Evolutionary conservation across 2,797 vertebrate species (phyloP).

Genomic region (Setipinna tenuifilis): DNA sequence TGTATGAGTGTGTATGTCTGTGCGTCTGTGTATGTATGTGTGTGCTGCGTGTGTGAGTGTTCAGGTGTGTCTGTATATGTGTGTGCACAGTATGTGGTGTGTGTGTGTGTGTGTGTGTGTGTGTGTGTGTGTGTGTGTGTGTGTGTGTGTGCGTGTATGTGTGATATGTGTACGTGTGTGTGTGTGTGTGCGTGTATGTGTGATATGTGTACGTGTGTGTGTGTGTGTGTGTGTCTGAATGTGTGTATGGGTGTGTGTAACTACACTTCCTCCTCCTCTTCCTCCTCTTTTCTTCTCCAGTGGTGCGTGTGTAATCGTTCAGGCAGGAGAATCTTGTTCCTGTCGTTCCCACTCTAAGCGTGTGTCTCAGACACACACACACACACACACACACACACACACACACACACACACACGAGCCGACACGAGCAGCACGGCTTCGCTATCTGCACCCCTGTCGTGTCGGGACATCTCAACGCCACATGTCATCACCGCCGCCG

Average conservation of each 20-base stretch:
- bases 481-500: no score
- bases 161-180: neutral
- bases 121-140: neutral
- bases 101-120: no score
- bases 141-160: slow-evolving; percentile 6
- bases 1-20: no score
- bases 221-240: slow-evolving; percentile 9
- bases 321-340: slow-evolving; percentile 56
- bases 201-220: neutral
- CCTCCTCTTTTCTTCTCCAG: neutral
- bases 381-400: slow-evolving; percentile 25
- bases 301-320: slow-evolving; percentile 35
- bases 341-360: neutral
- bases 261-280: neutral
- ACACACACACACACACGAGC: neutral
- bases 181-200: no score
- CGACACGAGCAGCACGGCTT: neutral
- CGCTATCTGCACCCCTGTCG: neutral
- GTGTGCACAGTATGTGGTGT: no score
- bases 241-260: neutral
- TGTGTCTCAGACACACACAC: neutral
- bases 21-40: no score
- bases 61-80: no score
- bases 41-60: no score
- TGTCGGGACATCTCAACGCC: neutral